These are phyloP conservation scores for Nylanderia fulva DNA, from an alignment of 1,140 invertebrate genomes.

Conservation along the genomic window DNA sequence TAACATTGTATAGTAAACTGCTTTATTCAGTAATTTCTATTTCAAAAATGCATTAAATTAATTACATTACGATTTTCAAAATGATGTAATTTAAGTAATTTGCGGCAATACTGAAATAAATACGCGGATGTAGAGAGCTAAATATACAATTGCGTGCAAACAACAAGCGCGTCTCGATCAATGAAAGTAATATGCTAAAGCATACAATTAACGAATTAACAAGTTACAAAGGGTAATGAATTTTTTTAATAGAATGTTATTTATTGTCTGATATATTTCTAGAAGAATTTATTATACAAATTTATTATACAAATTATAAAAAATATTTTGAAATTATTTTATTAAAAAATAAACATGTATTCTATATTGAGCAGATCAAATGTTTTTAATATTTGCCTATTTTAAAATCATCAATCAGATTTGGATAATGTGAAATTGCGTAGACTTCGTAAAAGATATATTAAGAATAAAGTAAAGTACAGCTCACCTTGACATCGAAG, in stretches of 20 bases:
- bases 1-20: background rate
- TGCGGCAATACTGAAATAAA: background rate
- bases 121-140: slow-evolving; percentile 18
- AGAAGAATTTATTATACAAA: background rate
- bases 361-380: background rate
- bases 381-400: background rate
- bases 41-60: background rate
- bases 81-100: slow-evolving; percentile 2
- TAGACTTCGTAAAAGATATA: background rate
- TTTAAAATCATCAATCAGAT: background rate
- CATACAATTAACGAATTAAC: background rate
- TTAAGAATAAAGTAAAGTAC: background rate
- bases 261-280: background rate
- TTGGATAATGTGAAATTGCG: background rate
- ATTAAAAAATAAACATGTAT: background rate
- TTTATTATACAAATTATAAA: background rate
- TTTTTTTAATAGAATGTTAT: background rate
- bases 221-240: background rate
- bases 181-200: slow-evolving; percentile 16
- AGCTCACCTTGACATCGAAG: slow-evolving; percentile 73
- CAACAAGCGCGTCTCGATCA: slow-evolving; percentile 20
- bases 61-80: background rate
- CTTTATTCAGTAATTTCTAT: slow-evolving; percentile 6
- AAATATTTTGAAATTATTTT: background rate
- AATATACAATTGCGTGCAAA: slow-evolving; percentile 51